Evolutionary conservation across 2,113 vertebrate species (phyloP), one percentile per base, ranked within the genome.

Genomic region (Gadus chalcogrammus): DNA sequence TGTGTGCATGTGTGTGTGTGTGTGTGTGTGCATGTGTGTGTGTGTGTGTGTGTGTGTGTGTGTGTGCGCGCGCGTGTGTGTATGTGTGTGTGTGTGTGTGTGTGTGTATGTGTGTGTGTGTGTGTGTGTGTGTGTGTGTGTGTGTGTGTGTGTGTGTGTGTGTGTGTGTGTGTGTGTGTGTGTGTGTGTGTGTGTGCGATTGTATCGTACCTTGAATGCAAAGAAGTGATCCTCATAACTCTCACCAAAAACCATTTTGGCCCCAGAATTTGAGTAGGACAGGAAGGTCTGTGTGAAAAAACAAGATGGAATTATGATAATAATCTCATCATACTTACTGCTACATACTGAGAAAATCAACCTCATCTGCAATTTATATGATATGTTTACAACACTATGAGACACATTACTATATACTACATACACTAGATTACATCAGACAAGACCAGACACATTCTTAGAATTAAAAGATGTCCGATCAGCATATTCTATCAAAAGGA

Each of bases 161-260:
- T 55, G 83, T 24, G 70, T 6, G 4, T 60, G 5, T 52, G 53
- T 52, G 15, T 64, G 63, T 42, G 63, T 38, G 28, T n/a, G 28
- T 38, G 31, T 2, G 52, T 55, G 65, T 3, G 48, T 28, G 48
- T 22, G 48, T 55, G 48, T 27, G 18, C 28, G 65, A 15, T 60
- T 48, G 24, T 16, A 1, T 31, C 89, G 3, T 91, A 95, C 94
- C 94, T 94, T 93, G 86, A 96, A 97, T 70, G 90, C 91, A 63
- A 97, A 93, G 69, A 93, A 92, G 79, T 96, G 94, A 31, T 96
- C 91, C 0, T 2, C 79, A 3, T 92, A 95, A 38, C 79, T 93
- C 20, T 89, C 80, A 66, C 94, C 94, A 7, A 97, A 96, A 22
- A 96, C 90, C 84, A 97, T 97, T 61, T 77, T 71, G 31, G 94